phyloP scores from a whole-genome alignment of 2,888 invertebrate genomes.

The Dendrolimus pini region DNA sequence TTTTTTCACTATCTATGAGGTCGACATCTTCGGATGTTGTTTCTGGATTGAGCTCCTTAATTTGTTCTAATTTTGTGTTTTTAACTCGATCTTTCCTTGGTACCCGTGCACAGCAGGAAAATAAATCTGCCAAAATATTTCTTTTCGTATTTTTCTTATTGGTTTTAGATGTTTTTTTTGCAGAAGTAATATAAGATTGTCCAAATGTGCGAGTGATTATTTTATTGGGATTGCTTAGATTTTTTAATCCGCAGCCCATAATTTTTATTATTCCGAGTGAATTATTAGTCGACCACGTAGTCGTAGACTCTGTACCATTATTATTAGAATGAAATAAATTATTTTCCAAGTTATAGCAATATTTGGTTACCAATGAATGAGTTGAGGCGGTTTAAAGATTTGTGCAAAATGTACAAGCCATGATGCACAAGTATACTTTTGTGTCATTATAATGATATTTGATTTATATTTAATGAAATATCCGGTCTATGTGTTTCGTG shows the following conservation, averaged over 20 bases:
- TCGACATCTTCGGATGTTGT: background rate
- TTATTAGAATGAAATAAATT: too few relatives aligned
- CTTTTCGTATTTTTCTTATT: constrained; percentile 14
- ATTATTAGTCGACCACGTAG: too few relatives aligned
- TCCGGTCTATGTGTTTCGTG: background rate
- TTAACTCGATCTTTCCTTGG: too few relatives aligned
- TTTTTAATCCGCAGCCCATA: too few relatives aligned
- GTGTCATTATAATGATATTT: constrained; percentile 9
- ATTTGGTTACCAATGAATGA: too few relatives aligned
- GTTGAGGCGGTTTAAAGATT: too few relatives aligned
- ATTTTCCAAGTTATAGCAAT: too few relatives aligned
- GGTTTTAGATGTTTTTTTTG: constrained; percentile 11
- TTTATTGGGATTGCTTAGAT: background rate
- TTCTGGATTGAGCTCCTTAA: constrained; percentile 2
- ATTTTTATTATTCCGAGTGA: too few relatives aligned
- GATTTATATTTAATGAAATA: too few relatives aligned
- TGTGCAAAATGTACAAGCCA: constrained; percentile 9
- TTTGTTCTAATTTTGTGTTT: too few relatives aligned
- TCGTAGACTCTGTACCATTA: too few relatives aligned
- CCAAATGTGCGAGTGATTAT: constrained; percentile 18
- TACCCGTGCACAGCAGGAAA: constrained; percentile 26
- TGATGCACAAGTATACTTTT: constrained; percentile 18
- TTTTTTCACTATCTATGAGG: background rate
- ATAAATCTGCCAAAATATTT: constrained; percentile 19
- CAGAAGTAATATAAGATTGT: constrained; percentile 20